Percentiles rank a stretch among this genome's conserved stretches.
phyloP scores from a whole-genome alignment of 2,797 vertebrate genomes.

The Schizothorax lantsangensis region DNA sequence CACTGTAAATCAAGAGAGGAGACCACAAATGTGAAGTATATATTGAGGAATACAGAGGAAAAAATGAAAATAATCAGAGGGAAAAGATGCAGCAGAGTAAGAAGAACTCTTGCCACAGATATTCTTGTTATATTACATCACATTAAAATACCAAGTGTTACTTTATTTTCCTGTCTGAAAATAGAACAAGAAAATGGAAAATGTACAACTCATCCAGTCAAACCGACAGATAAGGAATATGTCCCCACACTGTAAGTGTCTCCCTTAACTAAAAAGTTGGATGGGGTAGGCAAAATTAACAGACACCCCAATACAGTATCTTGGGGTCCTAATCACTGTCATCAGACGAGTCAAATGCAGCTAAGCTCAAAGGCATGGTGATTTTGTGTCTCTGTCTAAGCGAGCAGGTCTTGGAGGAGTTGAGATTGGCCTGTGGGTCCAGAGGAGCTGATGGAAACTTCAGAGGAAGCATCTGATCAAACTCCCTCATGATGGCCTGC shows the following conservation, averaged over 20 bases:
- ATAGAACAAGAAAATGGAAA: not conserved
- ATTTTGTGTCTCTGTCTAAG: conserved; percentile 92
- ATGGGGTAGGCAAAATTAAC: conserved; percentile 3
- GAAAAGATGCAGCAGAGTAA: not conserved
- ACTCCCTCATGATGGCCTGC: conserved; percentile 89
- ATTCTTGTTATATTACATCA: not conserved
- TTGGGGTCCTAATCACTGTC: conserved; percentile 77
- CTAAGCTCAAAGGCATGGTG: conserved; percentile 86
- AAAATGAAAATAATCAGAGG: not conserved
- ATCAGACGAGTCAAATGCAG: conserved; percentile 84
- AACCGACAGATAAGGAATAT: not conserved
- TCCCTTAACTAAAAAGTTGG: not conserved
- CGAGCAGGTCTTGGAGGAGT: conserved; percentile 90
- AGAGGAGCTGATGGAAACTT: conserved; percentile 85
- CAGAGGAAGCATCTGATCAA: conserved; percentile 89
- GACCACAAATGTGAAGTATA: too few species aligned
- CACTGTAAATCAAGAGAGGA: too few species aligned
- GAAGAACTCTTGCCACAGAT: not conserved
- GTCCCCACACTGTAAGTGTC: not conserved
- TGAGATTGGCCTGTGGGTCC: conserved; percentile 85
- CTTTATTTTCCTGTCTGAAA: not conserved
- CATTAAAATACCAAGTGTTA: not conserved
- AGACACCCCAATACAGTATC: conserved; percentile 37
- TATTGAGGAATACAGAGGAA: not conserved
- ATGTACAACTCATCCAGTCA: not conserved